Evolutionary conservation across 1,140 invertebrate species (phyloP), one percentile per base, ranked within the genome.

Genomic region (Drosophila kohkoa): DNA sequence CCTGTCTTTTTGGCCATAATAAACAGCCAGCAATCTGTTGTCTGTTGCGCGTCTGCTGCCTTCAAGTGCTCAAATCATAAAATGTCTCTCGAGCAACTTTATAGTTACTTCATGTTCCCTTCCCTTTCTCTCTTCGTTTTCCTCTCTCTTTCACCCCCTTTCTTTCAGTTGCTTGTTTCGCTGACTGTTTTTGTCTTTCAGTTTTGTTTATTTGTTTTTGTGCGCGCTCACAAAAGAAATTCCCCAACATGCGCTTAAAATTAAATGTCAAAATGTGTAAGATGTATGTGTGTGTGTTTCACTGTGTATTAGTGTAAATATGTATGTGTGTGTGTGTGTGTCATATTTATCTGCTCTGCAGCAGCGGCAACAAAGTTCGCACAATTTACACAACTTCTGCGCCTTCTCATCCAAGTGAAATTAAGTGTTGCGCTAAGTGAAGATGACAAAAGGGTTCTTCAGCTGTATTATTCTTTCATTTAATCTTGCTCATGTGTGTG

Each of bases 161-260:
- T 13, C 30, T 3, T 25, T 38, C 28, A 25, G 10, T 55, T 20
- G 2, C 49, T 70, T 64, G 52, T 59, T 46, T 72, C 54, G 38
- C 38, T 70, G 43, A 54, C 41, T 77, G 81, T 77, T 77, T 82
- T 81, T 85, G 68, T 74, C 70, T 81, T 79, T 43, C 70, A 76
- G 81, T 89, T 89, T 25, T 89, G 85, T 89, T 89, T 89, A 89
- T 89, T 89, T 89, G 85, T 81, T 88, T 83, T 88, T 85, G 71
- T 25, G 20, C 20, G 20, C 20, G 85, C 73, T 58, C 85, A 85
- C 85, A 88, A 88, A 88, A 89, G 85, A 89, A 74, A 91, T 91
- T 90, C 88, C 88, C 88, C 73, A 88, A 90, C 88, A 90, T 91
- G 87, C 81, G 88, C 88, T 91, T 90, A 88, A 90, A 87, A 88